Evolutionary conservation across 2,888 invertebrate species (phyloP), one percentile per base, ranked within the genome.

Genomic region (Ennomos erosarius): DNA sequence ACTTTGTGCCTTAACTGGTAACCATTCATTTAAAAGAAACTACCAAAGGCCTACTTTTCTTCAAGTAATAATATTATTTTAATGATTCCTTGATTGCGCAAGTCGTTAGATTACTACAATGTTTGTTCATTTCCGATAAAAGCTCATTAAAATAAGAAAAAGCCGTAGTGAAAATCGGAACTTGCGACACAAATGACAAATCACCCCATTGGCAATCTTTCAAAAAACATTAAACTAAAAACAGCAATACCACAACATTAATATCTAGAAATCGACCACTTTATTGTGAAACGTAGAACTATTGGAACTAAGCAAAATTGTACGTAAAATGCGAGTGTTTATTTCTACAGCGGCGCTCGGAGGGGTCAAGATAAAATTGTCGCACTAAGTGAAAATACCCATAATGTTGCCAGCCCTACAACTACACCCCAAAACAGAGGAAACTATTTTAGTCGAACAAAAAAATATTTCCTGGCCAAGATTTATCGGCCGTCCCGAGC

Each of bases 371-470:
- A 56, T 56, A 62, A 58, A 62, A 43, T 55, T 39, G 55, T 46
- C 54, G 44, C 43, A 64, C 60, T 65, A 64, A 66, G 66, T 68
- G 67, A 70, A 70, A 70, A 70, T 69, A 63, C 62, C 69, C 65
- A 71, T 69, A 66, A 69, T 66, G 59, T 65, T 34, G 47, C 69
- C 74, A 75, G 72, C 75, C 76, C 81, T 80, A 82, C 40, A 54
- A 55, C 81, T 78, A 79, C 75, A 79, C 74, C 79, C 79, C 81
- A 82, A 87, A 88, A 88, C 84, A 86, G 84, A 88, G 90, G 86
- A 90, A 90, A 90, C 90, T 90, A 90, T 90, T 90, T 90, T 87
- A 82, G 83, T 83, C 85, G 84, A 79, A 88, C 88, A 90, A 90
- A 91, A 84, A 92, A 90, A 86, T 85, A 84, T 84, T 84, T 90